Evolutionary conservation across 2,113 vertebrate species (phyloP).

Genomic region (Notothenia coriiceps): DNA sequence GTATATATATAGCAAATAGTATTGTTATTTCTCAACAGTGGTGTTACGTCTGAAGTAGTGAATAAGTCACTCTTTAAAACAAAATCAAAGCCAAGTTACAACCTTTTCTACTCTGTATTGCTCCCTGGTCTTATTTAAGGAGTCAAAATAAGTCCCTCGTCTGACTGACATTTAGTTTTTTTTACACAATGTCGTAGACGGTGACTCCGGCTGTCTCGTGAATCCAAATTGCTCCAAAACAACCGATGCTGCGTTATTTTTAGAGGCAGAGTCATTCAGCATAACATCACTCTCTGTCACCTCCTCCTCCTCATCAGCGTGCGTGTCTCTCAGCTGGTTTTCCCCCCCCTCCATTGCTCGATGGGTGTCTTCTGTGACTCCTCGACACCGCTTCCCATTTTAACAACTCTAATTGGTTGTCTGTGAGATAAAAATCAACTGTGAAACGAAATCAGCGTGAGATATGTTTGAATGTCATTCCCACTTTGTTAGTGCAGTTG

Average conservation of each 20-base stretch:
- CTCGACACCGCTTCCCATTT: slow-evolving; percentile 30
- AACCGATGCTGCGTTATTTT: slow-evolving; percentile 51
- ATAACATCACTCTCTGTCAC: slow-evolving; percentile 45
- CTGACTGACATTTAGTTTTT: slow-evolving; percentile 10
- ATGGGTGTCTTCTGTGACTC: slow-evolving; percentile 23
- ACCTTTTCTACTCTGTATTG: not conserved
- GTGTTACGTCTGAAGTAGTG: no score
- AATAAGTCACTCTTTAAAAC: not conserved
- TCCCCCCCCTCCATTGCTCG: not conserved
- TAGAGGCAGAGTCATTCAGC: slow-evolving; percentile 45
- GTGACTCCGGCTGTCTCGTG: slow-evolving; percentile 24
- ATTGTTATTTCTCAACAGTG: no score
- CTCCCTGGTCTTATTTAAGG: slow-evolving; percentile 21
- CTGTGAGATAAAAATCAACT: slow-evolving; percentile 22
- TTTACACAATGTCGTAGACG: not conserved
- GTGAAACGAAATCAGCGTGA: not conserved
- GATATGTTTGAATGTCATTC: not conserved
- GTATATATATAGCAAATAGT: no score
- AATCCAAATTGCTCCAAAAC: slow-evolving; percentile 38
- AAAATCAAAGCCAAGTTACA: not conserved
- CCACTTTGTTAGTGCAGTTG: not conserved
- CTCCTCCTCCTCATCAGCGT: slow-evolving; percentile 55
- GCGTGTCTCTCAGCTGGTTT: slow-evolving; percentile 19
- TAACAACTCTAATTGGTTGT: slow-evolving; percentile 32
- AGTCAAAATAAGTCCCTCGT: slow-evolving; percentile 1